Evolutionary conservation across 2,888 invertebrate species (phyloP).

Genomic region (Aplocera efformata): DNA sequence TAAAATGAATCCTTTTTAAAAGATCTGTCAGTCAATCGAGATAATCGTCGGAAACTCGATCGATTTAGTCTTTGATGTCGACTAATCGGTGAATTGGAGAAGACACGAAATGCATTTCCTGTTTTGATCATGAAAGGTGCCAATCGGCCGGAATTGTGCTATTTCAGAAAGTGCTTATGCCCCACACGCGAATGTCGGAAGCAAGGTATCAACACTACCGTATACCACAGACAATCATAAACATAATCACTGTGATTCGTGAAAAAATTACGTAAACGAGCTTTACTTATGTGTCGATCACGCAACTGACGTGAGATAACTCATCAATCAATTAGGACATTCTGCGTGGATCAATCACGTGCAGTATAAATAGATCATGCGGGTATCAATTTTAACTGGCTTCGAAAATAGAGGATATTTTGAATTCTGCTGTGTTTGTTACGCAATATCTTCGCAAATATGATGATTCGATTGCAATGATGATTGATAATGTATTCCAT

Average conservation of each 20-base stretch:
- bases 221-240: constrained; percentile 18
- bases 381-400: not conserved
- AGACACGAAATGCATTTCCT: constrained; percentile 49
- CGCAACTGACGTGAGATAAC: constrained; percentile 17
- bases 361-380: not conserved
- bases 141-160: constrained; percentile 41
- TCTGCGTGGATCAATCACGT: constrained; percentile 1
- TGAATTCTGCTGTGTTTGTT: no score
- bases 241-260: constrained; percentile 22
- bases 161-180: constrained; percentile 40
- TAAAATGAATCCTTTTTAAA: constrained; percentile 16
- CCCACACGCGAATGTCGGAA: constrained; percentile 56
- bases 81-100: constrained; percentile 37
- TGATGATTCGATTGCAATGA: no score
- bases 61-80: constrained; percentile 26
- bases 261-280: constrained; percentile 16
- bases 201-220: constrained; percentile 29
- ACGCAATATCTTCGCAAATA: no score
- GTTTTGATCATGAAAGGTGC: constrained; percentile 33
- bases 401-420: no score
- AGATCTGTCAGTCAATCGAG: constrained; percentile 28
- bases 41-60: constrained; percentile 50
- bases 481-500: no score
- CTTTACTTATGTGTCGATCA: constrained; percentile 16
- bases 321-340: constrained; percentile 7